Conservation (phyloP, 2,888 invertebrate genomes). For the Pachliopta kotzebuea region DNA sequence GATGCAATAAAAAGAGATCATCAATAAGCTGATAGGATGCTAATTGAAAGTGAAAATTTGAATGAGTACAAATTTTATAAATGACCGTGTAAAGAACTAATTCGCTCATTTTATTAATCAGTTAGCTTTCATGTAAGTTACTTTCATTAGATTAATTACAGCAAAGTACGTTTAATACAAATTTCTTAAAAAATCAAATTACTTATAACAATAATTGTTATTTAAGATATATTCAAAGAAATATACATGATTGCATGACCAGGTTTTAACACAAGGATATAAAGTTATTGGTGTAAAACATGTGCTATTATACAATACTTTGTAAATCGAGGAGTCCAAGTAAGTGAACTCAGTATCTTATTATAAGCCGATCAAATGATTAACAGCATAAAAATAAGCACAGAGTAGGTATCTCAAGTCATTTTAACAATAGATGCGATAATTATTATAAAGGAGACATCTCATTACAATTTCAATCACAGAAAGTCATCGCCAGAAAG, state of each 20-base stretch:
- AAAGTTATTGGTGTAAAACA: not conserved
- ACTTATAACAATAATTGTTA: not conserved
- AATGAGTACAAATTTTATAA: not conserved
- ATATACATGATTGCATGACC: not conserved
- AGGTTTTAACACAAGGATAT: not conserved
- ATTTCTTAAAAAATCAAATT: no score
- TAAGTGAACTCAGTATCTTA: no score
- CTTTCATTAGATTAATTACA: not conserved
- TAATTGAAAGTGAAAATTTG: slow-evolving; percentile 30
- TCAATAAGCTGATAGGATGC: slow-evolving; percentile 58
- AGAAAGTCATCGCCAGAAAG: not conserved
- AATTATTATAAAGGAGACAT: not conserved
- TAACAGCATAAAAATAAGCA: no score
- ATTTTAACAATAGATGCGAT: not conserved
- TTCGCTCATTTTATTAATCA: not conserved
- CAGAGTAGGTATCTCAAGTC: no score
- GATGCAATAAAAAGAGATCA: slow-evolving; percentile 59
- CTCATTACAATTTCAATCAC: not conserved
- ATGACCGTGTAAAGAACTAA: not conserved
- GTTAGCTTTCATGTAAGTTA: not conserved
- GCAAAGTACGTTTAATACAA: not conserved
- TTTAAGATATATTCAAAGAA: not conserved
- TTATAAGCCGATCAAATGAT: no score
- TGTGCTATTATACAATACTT: not conserved
- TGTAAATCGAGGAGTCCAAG: no score